Evolutionary conservation across 2,113 vertebrate species (phyloP).

Genomic region (Chaetops frenatus): DNA sequence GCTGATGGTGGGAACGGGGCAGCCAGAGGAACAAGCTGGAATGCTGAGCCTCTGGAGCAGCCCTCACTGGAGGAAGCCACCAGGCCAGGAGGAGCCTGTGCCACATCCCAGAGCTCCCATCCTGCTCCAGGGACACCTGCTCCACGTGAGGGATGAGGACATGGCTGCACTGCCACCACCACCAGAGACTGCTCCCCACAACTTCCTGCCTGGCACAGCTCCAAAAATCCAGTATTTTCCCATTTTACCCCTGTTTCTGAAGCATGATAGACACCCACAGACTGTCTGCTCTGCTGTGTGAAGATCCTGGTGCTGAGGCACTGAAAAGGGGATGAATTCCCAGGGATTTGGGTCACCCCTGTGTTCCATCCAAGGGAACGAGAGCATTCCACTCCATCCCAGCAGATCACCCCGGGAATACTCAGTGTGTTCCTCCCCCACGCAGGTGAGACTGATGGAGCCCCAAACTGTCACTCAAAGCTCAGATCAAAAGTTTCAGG

Average conservation of each 20-base stretch:
- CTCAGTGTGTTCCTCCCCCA: background rate
- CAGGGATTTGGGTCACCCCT: background rate
- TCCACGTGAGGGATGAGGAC: rapidly evolving
- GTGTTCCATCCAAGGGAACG: rapidly evolving
- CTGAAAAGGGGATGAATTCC: background rate
- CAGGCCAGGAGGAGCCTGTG: background rate
- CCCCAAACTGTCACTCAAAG: background rate
- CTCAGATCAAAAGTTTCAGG: background rate
- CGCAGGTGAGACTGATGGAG: background rate
- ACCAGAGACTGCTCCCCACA: background rate
- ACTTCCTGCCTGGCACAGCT: rapidly evolving
- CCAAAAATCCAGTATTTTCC: rapidly evolving
- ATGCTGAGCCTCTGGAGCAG: background rate
- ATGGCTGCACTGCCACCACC: background rate
- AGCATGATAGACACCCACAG: rapidly evolving
- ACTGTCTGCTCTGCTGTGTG: rapidly evolving
- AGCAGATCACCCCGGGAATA: rapidly evolving
- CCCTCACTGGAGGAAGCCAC: background rate
- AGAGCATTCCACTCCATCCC: rapidly evolving
- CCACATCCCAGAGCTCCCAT: background rate
- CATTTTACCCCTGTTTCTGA: rapidly evolving
- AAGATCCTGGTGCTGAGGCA: background rate
- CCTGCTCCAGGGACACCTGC: background rate
- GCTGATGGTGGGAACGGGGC: background rate
- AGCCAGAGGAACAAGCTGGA: background rate